Evolutionary conservation across 2,888 invertebrate genomes (phyloP).

Genomic region (Troides aeacus): DNA sequence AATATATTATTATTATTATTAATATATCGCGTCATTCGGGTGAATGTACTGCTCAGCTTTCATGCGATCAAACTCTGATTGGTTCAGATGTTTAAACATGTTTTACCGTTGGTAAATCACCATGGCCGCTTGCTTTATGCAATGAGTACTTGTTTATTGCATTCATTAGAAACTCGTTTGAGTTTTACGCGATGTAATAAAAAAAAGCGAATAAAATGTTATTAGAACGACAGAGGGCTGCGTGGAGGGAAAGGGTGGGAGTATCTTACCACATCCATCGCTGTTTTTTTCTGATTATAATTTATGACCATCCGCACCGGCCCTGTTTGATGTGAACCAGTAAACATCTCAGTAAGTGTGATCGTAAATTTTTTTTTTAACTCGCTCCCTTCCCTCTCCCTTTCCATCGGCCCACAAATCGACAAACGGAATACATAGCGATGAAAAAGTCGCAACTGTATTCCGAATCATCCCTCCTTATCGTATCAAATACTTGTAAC

Average conservation of each 20-base stretch:
- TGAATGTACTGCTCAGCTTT: too few relatives aligned
- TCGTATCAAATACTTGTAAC: not conserved
- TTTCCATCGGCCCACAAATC: not conserved
- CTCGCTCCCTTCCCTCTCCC: not conserved
- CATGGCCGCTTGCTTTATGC: too few relatives aligned
- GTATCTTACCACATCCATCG: not conserved
- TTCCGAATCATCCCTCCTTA: not conserved
- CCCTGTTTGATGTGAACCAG: not conserved
- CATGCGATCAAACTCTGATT: too few relatives aligned
- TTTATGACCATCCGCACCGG: conserved; percentile 1
- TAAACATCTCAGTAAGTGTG: not conserved
- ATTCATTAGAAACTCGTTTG: conserved; percentile 7
- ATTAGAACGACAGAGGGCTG: conserved; percentile 4
- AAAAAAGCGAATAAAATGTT: conserved; percentile 14
- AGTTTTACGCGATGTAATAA: conserved; percentile 21
- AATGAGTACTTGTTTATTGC: too few relatives aligned
- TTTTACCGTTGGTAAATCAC: too few relatives aligned
- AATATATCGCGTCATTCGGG: too few relatives aligned
- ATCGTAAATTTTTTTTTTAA: conserved; percentile 6
- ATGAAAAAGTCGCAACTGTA: too few relatives aligned
- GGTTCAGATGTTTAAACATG: too few relatives aligned
- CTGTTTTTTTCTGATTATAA: conserved; percentile 2
- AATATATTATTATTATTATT: too few relatives aligned
- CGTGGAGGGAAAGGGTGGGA: not conserved
- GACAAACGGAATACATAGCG: too few relatives aligned